Base-by-base conservation (phyloP, 2,113 vertebrate genomes). In the Aegithalos caudatus region DNA sequence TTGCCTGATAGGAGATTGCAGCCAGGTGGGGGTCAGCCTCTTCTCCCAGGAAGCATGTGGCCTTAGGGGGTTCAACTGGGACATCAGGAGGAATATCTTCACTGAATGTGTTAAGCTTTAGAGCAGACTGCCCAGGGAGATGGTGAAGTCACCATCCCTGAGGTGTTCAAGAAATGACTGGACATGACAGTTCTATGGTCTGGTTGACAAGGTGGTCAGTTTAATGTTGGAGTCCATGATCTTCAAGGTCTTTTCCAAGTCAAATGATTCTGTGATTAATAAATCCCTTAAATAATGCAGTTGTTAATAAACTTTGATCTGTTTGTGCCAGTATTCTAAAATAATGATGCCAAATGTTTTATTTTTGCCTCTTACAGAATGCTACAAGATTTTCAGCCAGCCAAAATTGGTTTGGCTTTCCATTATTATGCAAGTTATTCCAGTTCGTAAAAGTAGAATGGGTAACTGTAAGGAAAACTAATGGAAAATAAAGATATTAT, bases 41-140 rank as follows among this genome's bases (percentile, higher is more conserved):
- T 47, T 81, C 20, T 81, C 9, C 24, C 29, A 31, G 38, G 70
- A 45, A n/a, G 5, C 12, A 16, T 0, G 0, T 18, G 10, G 11
- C 40, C 38, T 47, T 13, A 53, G 4, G 4, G 12, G 16, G 8
- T 45, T 58, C 38, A 45, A 0, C 38, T 12, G 12, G 20, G 33
- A 60, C 13, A 60, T 42, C 10, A 27, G 29, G 29, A 82, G 22
- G 20, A 54, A 27, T 40, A 27, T 35, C 11, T 82, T 61, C 47
- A 31, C 25, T 69, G 62, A 27, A 67, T 1, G 1, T 25, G n/a
- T 35, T 67, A 35, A 27, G 9, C 14, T 47, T 74, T 67, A 29
- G 21, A 81, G 47, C 31, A 3, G 31, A 5, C 40, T 69, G 11
- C 21, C 14, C 14, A 31, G 54, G 17, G n/a, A 27, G 14, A 9